Percentiles rank a stretch among this genome's conserved stretches.
Conservation (phyloP, 2,797 vertebrate species). For the Galagoides demidoff region DNA sequence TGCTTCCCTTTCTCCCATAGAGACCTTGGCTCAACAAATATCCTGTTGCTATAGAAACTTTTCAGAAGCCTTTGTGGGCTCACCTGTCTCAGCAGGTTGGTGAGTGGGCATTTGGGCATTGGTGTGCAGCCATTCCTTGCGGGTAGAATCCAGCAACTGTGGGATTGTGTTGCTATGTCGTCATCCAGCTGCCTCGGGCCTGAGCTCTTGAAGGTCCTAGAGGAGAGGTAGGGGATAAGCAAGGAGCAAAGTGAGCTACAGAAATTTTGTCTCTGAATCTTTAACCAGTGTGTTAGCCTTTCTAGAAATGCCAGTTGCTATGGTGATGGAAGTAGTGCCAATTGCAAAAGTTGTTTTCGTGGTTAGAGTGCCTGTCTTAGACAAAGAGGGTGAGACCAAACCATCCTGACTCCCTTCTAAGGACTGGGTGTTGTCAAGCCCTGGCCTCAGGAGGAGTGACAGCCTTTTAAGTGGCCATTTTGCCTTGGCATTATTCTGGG, state of each 20-base stretch:
- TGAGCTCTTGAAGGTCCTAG: slow-evolving; percentile 1
- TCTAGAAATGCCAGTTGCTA: slow-evolving; percentile 72
- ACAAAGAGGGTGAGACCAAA: slow-evolving; percentile 63
- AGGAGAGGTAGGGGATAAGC: background rate
- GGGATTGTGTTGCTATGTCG: background rate
- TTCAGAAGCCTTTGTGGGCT: background rate
- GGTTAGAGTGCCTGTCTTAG: slow-evolving; percentile 73
- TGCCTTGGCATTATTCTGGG: background rate
- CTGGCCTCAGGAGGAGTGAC: background rate
- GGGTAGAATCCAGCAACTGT: background rate
- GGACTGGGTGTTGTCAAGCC: slow-evolving; percentile 50
- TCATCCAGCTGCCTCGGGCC: background rate
- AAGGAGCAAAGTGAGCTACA: slow-evolving; percentile 28
- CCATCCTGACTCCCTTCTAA: slow-evolving; percentile 41
- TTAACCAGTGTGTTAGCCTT: slow-evolving; percentile 56
- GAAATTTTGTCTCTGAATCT: slow-evolving; percentile 72
- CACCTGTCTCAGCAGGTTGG: slow-evolving; percentile 52
- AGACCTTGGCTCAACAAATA: slow-evolving; percentile 2
- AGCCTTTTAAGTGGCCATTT: background rate
- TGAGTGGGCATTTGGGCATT: background rate
- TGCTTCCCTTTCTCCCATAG: background rate
- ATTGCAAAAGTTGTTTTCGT: slow-evolving; percentile 74
- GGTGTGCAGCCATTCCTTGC: background rate
- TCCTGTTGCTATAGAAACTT: background rate
- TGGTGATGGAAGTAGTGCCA: slow-evolving; percentile 68